Conservation (phyloP, 2,888 invertebrate genomes). For the Laothoe populi region DNA sequence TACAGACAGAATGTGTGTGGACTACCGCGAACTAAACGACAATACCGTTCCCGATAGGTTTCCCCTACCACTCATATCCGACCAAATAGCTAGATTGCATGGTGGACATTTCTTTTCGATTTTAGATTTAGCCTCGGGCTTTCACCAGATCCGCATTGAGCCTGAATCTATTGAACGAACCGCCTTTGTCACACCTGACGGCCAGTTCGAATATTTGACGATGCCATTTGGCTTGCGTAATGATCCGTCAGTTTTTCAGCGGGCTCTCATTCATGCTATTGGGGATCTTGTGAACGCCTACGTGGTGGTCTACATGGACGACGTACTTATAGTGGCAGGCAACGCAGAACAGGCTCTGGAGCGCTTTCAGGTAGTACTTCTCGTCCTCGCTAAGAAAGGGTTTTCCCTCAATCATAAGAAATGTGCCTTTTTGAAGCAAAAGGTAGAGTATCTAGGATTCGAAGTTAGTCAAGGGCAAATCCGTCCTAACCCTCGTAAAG, state of each 20-base stretch:
- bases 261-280: constrained; percentile 37
- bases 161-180: constrained; percentile 11
- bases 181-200: constrained; percentile 16
- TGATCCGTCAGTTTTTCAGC: constrained; percentile 32
- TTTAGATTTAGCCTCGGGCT: constrained; percentile 18
- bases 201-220: constrained; percentile 28
- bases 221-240: constrained; percentile 35
- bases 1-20: constrained; percentile 35
- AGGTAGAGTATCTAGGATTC: constrained; percentile 38
- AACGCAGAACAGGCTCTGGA: constrained; percentile 28
- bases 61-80: constrained; percentile 22
- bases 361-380: constrained; percentile 28
- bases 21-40: constrained; percentile 27
- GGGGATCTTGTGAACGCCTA: constrained; percentile 30
- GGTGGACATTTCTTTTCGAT: constrained; percentile 5
- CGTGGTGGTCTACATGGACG: constrained; percentile 37
- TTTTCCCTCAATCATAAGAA: constrained; percentile 41
- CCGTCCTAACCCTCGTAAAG: constrained; percentile 38
- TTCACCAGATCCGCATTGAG: constrained; percentile 17
- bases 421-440: constrained; percentile 36
- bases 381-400: constrained; percentile 29
- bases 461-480: constrained; percentile 35
- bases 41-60: constrained; percentile 35
- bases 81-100: constrained; percentile 14
- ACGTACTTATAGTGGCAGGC: constrained; percentile 30